These are phyloP conservation scores for Aplocera efformata DNA, from an alignment of 2,888 invertebrate species.

Conservation along the genomic window DNA sequence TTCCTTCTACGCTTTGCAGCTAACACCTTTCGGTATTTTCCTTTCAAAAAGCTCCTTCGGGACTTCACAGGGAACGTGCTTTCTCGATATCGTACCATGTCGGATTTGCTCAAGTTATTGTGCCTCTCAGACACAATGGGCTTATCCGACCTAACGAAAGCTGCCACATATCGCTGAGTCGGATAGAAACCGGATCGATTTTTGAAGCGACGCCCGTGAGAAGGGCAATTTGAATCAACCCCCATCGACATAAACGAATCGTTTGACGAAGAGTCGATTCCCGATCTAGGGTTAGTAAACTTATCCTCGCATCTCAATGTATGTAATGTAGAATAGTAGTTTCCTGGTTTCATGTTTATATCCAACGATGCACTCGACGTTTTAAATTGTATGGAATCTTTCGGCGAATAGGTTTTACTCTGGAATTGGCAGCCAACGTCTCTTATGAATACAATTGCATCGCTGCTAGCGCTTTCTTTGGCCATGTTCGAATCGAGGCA, in stretches of 20 bases:
- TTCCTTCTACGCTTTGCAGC: slow-evolving; percentile 42
- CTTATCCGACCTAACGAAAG: slow-evolving; percentile 16
- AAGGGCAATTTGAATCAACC: slow-evolving; percentile 44
- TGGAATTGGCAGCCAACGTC: slow-evolving; percentile 70
- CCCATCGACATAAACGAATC: slow-evolving; percentile 43
- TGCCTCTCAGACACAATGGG: slow-evolving; percentile 16
- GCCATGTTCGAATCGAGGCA: slow-evolving; percentile 15
- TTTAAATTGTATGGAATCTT: slow-evolving; percentile 42
- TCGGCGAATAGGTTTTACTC: slow-evolving; percentile 39
- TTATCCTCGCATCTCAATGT: slow-evolving; percentile 59
- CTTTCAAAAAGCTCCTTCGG: slow-evolving; percentile 41
- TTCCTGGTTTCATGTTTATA: slow-evolving; percentile 40
- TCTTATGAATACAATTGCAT: slow-evolving; percentile 59
- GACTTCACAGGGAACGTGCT: slow-evolving; percentile 37
- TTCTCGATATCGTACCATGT: slow-evolving; percentile 18
- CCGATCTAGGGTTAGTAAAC: slow-evolving; percentile 46
- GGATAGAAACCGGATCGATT: slow-evolving; percentile 17
- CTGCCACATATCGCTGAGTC: slow-evolving; percentile 19
- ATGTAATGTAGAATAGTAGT: slow-evolving; percentile 43
- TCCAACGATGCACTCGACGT: slow-evolving; percentile 50
- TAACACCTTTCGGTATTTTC: slow-evolving; percentile 53
- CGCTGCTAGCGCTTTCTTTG: slow-evolving; percentile 35
- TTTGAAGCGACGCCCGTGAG: slow-evolving; percentile 38
- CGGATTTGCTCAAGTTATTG: slow-evolving; percentile 20
- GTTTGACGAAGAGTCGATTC: slow-evolving; percentile 38